Evolutionary conservation across 2,797 vertebrate genomes (phyloP).

Genomic region (Phalloptychus januarius): DNA sequence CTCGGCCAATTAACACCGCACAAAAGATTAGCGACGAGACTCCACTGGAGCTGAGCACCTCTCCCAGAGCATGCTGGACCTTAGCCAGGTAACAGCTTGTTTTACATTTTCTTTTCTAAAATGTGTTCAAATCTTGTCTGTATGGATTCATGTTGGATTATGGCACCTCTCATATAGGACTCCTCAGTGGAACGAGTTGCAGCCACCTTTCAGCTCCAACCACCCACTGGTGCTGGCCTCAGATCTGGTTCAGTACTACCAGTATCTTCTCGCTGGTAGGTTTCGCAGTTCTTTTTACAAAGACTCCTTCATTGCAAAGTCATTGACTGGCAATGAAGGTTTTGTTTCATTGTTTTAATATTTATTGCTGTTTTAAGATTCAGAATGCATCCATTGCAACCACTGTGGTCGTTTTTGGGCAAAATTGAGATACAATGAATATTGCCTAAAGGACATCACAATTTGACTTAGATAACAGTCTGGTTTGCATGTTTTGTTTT

Average conservation of each 20-base stretch:
- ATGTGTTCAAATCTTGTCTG: constrained; percentile 1
- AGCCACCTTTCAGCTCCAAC: constrained; percentile 95
- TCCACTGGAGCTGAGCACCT: constrained; percentile 91
- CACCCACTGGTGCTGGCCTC: constrained; percentile 93
- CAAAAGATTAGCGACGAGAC: constrained; percentile 97
- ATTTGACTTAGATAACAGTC: background rate
- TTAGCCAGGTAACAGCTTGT: constrained; percentile 86
- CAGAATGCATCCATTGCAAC: background rate
- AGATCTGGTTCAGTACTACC: constrained; percentile 94
- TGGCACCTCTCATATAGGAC: constrained; percentile 80
- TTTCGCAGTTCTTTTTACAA: constrained; percentile 30
- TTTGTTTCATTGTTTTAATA: background rate
- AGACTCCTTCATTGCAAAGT: background rate
- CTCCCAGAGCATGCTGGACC: constrained; percentile 93
- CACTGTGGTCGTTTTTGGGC: background rate
- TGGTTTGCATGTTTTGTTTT: background rate
- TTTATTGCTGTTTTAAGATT: background rate
- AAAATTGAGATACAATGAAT: background rate
- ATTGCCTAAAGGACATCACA: background rate
- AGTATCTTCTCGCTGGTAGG: constrained; percentile 93
- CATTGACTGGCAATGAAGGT: background rate
- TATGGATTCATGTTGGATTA: constrained; percentile 44
- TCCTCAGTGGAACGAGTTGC: constrained; percentile 97
- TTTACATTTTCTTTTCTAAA: background rate
- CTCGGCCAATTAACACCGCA: constrained; percentile 90